Conservation (phyloP, 2,888 invertebrate species). For the Erannis defoliaria region DNA sequence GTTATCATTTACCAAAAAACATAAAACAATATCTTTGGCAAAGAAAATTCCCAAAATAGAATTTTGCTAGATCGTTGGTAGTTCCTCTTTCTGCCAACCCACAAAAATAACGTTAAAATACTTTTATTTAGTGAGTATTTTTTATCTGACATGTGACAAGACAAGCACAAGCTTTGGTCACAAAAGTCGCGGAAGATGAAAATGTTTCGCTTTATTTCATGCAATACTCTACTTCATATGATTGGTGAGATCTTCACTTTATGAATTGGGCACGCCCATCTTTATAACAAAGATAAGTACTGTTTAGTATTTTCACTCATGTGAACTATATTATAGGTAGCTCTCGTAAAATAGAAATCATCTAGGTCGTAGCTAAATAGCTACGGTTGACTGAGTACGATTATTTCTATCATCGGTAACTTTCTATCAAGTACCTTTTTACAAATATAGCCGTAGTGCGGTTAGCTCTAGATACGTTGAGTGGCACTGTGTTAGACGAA, state of each 20-base stretch:
- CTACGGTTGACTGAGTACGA: no score
- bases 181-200: conserved; percentile 5
- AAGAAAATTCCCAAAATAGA: background rate
- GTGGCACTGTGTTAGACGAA: no score
- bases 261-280: background rate
- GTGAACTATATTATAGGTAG: no score
- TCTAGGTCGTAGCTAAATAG: no score
- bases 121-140: conserved; percentile 8
- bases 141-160: conserved; percentile 24
- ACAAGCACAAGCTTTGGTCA: conserved; percentile 21
- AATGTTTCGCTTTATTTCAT: conserved; percentile 10
- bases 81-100: conserved; percentile 10
- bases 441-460: no score
- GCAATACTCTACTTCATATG: conserved; percentile 11
- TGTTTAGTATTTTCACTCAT: no score
- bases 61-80: background rate
- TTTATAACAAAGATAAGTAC: background rate
- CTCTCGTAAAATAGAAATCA: no score
- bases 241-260: background rate
- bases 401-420: no score
- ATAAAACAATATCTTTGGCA: background rate
- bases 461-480: no score
- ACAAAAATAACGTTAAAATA: conserved; percentile 2
- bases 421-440: no score
- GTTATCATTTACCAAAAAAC: background rate